Base-by-base conservation (phyloP, 2,113 vertebrate species). In the Phrynosoma blainvillii region DNA sequence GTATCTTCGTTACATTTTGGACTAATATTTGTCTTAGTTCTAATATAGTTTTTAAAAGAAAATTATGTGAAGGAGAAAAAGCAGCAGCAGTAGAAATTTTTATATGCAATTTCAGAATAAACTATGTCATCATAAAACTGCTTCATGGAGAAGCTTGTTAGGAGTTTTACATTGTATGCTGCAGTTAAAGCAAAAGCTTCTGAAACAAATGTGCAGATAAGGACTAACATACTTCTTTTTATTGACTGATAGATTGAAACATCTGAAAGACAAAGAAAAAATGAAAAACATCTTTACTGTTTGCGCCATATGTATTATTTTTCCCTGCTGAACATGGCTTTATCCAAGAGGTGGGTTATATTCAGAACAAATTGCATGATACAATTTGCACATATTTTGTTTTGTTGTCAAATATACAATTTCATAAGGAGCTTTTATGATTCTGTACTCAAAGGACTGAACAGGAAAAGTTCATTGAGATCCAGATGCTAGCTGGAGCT, bases 221-320 rank as follows among this genome's bases (percentile, higher is more conserved):
- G 71, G 0, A 73, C 68, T 77, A 40, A 40, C 27, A n/a, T 62
- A 62, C 68, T 23, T 14, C 76, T 2, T 76, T 80, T 80, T 86
- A 75, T 89, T 82, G 11, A 52, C 23, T 66, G 54, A 25, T 16
- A 82, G 14, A 73, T 18, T 1, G 71, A 79, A 90, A 54, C 8
- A 0, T 74, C 2, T 30, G 71, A 89, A 88, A 87, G 4, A 23
- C 88, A 5, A 16, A 89, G 81, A 59, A 90, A 90, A 54, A 25
- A 83, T 56, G 83, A 87, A 83, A 86, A 2, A 1, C 0, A 0
- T 0, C 13, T 88, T 87, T 86, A 89, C n/a, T 4, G 42, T 70
- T 88, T 92, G 2, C 1, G 13, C 75, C 36, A 5, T 14, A 77
- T 70, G 4, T 88, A 82, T 88, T 52, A 84, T 56, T 59, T 86